Conservation (phyloP, 2,113 vertebrate species). For the Egretta garzetta region DNA sequence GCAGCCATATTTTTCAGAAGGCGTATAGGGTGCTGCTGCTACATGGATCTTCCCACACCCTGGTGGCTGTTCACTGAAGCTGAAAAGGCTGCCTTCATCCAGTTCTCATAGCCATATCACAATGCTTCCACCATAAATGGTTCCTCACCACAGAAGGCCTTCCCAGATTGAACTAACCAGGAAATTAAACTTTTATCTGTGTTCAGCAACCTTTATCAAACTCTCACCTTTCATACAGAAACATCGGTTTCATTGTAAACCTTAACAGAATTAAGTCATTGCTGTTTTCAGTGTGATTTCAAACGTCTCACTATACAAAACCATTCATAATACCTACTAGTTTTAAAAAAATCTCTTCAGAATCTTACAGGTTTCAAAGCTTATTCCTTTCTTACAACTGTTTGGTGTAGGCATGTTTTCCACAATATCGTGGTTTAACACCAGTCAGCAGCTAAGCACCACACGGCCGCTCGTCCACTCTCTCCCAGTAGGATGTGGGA, state of each 20-base stretch:
- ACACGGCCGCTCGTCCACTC: too few species aligned
- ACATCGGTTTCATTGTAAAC: background rate
- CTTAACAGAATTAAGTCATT: background rate
- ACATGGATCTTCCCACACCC: background rate
- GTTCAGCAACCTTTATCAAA: background rate
- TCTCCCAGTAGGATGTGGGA: too few species aligned
- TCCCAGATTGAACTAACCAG: background rate
- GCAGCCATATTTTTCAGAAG: background rate
- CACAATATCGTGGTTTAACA: too few species aligned
- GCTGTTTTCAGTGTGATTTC: background rate
- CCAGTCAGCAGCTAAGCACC: too few species aligned
- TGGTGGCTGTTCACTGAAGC: background rate
- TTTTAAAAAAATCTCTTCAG: background rate
- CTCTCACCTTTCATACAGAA: background rate
- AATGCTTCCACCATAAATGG: background rate
- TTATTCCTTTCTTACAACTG: background rate
- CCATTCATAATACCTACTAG: fast-evolving
- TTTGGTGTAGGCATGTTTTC: background rate
- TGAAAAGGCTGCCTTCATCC: background rate
- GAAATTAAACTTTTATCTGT: background rate
- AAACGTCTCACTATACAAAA: background rate
- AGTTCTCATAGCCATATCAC: background rate
- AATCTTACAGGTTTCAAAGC: background rate
- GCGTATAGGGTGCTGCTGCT: background rate
- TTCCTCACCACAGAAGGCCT: background rate